Conservation (phyloP, 2,113 vertebrate genomes). For the Centropristis striata region DNA sequence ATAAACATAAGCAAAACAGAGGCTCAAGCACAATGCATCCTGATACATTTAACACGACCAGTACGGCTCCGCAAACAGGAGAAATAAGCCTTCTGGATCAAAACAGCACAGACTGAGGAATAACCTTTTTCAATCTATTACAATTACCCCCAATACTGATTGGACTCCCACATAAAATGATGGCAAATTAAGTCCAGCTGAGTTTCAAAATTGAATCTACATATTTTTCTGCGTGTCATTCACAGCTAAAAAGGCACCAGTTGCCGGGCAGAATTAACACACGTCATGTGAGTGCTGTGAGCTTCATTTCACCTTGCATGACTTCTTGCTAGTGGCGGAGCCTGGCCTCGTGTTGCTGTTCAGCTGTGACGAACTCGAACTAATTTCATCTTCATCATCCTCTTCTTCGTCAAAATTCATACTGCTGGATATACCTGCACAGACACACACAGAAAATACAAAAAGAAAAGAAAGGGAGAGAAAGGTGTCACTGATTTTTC, state of each 20-base stretch:
- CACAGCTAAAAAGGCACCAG: background rate
- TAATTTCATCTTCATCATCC: conserved; percentile 96
- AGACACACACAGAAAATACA: conserved; percentile 3
- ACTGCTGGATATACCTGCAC: conserved; percentile 95
- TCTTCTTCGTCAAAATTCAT: conserved; percentile 99
- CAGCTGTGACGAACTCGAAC: conserved; percentile 96
- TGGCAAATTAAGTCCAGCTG: background rate
- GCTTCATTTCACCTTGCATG: conserved; percentile 87
- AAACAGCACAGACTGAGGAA: too few relatives aligned
- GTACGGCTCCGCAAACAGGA: too few relatives aligned
- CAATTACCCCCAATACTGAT: too few relatives aligned
- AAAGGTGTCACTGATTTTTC: background rate
- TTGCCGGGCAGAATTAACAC: background rate
- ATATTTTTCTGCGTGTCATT: background rate
- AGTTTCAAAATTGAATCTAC: background rate
- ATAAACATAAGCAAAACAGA: too few relatives aligned
- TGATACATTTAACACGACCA: too few relatives aligned
- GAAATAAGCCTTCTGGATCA: too few relatives aligned
- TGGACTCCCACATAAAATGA: too few relatives aligned
- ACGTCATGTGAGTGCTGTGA: background rate
- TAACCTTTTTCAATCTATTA: too few relatives aligned
- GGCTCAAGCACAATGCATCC: too few relatives aligned
- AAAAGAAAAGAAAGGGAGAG: background rate
- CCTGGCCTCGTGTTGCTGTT: conserved; percentile 97
- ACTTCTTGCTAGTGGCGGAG: conserved; percentile 97